Evolutionary conservation across 2,797 vertebrate genomes (phyloP), one percentile per base, ranked within the genome.

Genomic region (Mareca penelope): DNA sequence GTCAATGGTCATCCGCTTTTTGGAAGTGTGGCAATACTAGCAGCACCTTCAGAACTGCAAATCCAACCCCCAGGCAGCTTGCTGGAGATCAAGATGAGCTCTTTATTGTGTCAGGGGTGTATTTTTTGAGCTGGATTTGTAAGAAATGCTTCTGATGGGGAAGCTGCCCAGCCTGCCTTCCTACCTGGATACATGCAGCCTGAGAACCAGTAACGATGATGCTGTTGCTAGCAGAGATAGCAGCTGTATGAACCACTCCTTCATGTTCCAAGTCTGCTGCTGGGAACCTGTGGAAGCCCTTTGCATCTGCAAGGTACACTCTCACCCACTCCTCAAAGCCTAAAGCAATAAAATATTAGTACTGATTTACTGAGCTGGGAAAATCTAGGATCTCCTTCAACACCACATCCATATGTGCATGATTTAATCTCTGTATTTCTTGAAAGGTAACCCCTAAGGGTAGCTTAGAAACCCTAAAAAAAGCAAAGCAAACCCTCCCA

Each of bases 161-260:
- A 81, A 40, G 13, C 4, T 37, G 50, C 29, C 12, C 37, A 26
- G 10, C 31, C 4, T 29, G 7, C 35, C n/a, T 69, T 33, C 97
- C 97, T 57, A 98, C 99, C 96, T 98, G 97, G 88, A 99, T 96
- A 37, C 98, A 97, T 7, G 98, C 97, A 59, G 98, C 98, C 19
- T 95, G 95, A 16, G 98, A 98, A 56, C 98, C 98, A 0, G 98
- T 98, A 89, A 97, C 57, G 6, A 98, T 79, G 53, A 97, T 95
- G n/a, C 95, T 96, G 67, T 96, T 91, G 76, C 98, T 96, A 7
- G 95, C 85, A 15, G 97, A 97, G 21, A 98, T 79, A 17, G 93
- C 95, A 13, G 98, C 98, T 0, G 96, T 97, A 56, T 98, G 88
- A n/a, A 99, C 98, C 2, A 8, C 22, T 31, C 97, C 97, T 5